These are phyloP conservation scores for Drosophila recens DNA, from an alignment of 2,888 invertebrate genomes.

Conservation along the genomic window DNA sequence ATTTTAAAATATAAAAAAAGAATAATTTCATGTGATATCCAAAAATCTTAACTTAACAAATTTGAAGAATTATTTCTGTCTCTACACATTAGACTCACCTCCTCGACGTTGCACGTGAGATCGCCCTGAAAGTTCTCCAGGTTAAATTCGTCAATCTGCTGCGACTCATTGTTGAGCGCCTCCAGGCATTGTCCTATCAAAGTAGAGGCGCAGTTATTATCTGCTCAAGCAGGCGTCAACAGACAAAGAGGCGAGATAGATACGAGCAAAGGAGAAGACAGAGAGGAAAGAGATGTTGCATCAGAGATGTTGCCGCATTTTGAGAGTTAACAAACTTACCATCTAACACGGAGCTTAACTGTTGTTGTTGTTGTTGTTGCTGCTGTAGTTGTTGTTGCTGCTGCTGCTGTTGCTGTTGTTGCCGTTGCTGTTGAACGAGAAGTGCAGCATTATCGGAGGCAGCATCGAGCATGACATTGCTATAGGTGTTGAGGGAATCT, in stretches of 20 bases:
- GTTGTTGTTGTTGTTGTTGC: conserved; percentile 86
- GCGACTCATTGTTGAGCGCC: conserved; percentile 85
- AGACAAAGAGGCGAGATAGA: conserved; percentile 26
- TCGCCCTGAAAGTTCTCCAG: conserved; percentile 93
- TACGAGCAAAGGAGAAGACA: conserved; percentile 1
- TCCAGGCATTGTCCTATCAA: conserved; percentile 95
- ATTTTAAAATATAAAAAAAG: too few species aligned
- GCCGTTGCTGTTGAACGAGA: conserved; percentile 83
- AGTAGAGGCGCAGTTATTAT: conserved; percentile 89
- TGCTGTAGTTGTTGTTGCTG: conserved; percentile 84
- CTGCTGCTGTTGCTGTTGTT: conserved; percentile 86
- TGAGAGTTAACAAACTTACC: conserved; percentile 67
- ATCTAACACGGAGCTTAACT: conserved; percentile 79
- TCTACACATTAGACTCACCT: conserved; percentile 86
- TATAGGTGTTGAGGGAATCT: conserved; percentile 87
- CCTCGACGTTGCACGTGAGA: conserved; percentile 97
- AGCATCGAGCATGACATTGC: conserved; percentile 82
- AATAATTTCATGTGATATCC: too few species aligned
- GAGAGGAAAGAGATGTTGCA: conserved; percentile 17
- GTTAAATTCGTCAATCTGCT: conserved; percentile 91
- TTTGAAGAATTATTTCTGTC: too few species aligned
- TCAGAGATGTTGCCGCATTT: conserved; percentile 5
- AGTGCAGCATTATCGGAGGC: conserved; percentile 70
- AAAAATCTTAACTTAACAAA: too few species aligned
- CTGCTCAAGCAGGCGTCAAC: conserved; percentile 81